Base-by-base conservation (phyloP, 2,888 invertebrate genomes). In the Pristionchus japonicus region DNA sequence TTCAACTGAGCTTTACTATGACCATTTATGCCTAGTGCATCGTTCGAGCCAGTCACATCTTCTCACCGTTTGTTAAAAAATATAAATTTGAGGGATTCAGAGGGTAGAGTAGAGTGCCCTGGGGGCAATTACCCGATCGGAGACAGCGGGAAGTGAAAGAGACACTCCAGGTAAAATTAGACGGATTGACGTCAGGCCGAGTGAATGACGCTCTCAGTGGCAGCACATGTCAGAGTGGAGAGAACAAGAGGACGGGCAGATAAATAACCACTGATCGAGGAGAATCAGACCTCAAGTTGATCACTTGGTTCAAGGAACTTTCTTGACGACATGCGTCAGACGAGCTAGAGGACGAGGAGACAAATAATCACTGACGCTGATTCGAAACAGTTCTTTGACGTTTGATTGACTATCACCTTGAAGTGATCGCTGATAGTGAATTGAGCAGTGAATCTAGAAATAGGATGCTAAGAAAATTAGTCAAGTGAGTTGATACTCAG, bases 171-270 rank as follows among this genome's bases (percentile, higher is more conserved):
- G 70, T 70, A 70, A 70, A 70, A 70, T 70, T 70, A 70, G 70
- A 37, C 9, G 70, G 37, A 70, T 70, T 70, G 70, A 70, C 70
- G 70, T 70, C 67, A 67, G 20, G 67, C n/a, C n/a, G n/a, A 37
- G 70, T 37, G 23, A 34, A 70, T 70, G 70, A 37, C 70, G 37
- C 34, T 57, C 57, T n/a, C n/a, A 1, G 23, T 23, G 27, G 34
- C 67, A 31, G 67, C 70, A 37, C 37, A 37, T 70, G 70, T 70
- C 70, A 70, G 37, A 70, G 20, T 23, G 64, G 67, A 67, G 61
- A 57, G 34, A 15, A 37, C 37, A 70, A 64, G 70, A 37, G n/a
- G 37, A 31, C 31, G 15, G n/a, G 70, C 17, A n/a, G 70, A 70
- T 70, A 70, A 70, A 70, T 70, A 70, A 70, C 70, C 15, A 17